Conservation (phyloP, 2,797 vertebrate genomes). For the Helarctos malayanus region DNA sequence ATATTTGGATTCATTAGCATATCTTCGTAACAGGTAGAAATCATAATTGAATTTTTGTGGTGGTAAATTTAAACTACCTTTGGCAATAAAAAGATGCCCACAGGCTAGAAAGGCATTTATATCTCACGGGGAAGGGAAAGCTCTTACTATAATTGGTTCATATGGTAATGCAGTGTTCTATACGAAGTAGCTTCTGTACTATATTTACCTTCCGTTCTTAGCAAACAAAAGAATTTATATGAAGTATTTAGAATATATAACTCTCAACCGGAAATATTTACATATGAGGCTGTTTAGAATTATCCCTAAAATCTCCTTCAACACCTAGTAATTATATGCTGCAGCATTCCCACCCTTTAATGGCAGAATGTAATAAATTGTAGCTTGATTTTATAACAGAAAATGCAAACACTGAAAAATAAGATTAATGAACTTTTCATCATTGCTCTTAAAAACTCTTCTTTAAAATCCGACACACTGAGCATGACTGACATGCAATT, state of each 20-base stretch:
- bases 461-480: not conserved
- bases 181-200: not conserved
- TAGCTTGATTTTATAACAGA: conserved; percentile 36
- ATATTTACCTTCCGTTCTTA: conserved; percentile 38
- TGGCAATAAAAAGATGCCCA: conserved; percentile 72
- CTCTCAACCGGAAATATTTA: conserved; percentile 51
- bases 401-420: conserved; percentile 57
- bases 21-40: conserved; percentile 75
- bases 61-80: conserved; percentile 74
- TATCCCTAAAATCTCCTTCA: conserved; percentile 19
- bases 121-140: conserved; percentile 23
- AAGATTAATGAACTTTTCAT: conserved; percentile 34
- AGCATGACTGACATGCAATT: not conserved
- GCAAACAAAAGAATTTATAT: conserved; percentile 35
- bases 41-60: conserved; percentile 67
- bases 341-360: not conserved
- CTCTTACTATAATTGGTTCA: conserved; percentile 44
- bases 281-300: not conserved
- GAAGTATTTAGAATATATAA: conserved; percentile 64
- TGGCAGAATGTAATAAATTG: conserved; percentile 19
- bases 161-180: conserved; percentile 39
- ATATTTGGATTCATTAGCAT: conserved; percentile 63
- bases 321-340: conserved; percentile 43
- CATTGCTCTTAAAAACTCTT: conserved; percentile 30
- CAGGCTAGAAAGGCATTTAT: conserved; percentile 58